Evolutionary conservation across 2,888 invertebrate genomes (phyloP).

Genomic region (Branchellion lobata): DNA sequence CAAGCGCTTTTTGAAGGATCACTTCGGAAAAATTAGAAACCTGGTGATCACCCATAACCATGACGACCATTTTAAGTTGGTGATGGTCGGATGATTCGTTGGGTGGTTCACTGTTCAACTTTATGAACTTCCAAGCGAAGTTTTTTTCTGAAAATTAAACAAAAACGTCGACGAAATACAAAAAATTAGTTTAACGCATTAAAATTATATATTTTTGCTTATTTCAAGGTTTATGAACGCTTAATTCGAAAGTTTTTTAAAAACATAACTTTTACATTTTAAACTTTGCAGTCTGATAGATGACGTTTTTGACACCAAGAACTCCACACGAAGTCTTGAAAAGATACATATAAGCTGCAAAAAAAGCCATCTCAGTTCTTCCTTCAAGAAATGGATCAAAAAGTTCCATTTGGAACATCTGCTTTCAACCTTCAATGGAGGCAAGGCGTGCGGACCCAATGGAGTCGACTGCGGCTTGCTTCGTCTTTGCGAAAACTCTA

Average conservation of each 20-base stretch:
- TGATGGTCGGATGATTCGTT: background rate
- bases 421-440: conserved; percentile 46
- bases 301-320: conserved; percentile 21
- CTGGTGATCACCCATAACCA: conserved; percentile 50
- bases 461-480: conserved; percentile 46
- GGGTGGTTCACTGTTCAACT: background rate
- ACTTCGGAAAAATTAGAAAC: conserved; percentile 41
- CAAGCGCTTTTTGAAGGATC: conserved; percentile 39
- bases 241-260: background rate
- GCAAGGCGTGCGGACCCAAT: conserved; percentile 47
- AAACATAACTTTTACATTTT: too few species aligned
- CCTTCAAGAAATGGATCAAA: conserved; percentile 46
- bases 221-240: background rate
- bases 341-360: conserved; percentile 50
- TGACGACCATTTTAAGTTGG: conserved; percentile 49
- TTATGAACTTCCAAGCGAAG: background rate
- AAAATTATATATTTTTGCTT: too few species aligned
- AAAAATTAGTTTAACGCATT: too few species aligned
- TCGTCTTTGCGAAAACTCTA: conserved; percentile 46
- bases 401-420: conserved; percentile 3
- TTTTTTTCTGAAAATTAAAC: too few species aligned
- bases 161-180: too few species aligned
- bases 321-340: conserved; percentile 24
- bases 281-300: conserved; percentile 35
- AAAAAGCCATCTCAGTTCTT: conserved; percentile 27